Base-by-base conservation (phyloP, 2,797 vertebrate genomes). In the Lophotriccus pileatus region DNA sequence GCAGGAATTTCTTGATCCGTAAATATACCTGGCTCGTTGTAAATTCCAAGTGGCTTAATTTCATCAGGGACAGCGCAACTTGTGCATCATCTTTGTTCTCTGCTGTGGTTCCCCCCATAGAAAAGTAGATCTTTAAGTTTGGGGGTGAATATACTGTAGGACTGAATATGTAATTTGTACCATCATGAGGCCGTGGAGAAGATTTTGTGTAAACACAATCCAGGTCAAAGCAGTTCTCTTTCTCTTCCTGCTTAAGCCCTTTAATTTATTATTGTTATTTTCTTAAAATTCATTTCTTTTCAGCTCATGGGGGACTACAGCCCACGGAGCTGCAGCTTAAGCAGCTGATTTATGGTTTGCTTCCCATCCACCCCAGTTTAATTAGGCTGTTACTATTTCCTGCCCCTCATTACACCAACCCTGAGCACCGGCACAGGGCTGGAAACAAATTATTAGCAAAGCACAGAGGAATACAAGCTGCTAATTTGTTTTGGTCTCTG, bases 401-500 rank as follows among this genome's bases (percentile, higher is more conserved):
- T 94, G 85, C 87, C 72, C 85, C 89, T 95, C 84, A 74, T 94
- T 87, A 82, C 44, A 24, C 32, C 68, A 50, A 47, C 25, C 74
- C 89, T 82, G 67, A 89, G 93, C 90, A 37, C 84, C 25, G 0
- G 14, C 59, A 68, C 81, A 30, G 91, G 72, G 4, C 83, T 94
- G 90, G 53, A 93, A 95, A 53, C 76, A 81, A 85, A 87, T 95
- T 88, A 88, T 88, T 90, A 55, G 68, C 62, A 72, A 91, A 76
- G 74, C 85, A 82, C 91, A 55, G 86, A 81, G 91, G 84, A 93
- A 85, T 60, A 79, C 37, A 27, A 66, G 62, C 87, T 90, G 70
- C 76, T 94, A 66, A 95, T 95, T 93, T 90, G 85, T 88, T 93
- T 87, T 72, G 59, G 85, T 91, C 94, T 95, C 80, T 43, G 88